phyloP scores from a whole-genome alignment of 1,140 invertebrate genomes.

The fruit fly (Drosophila melanogaster) region DNA sequence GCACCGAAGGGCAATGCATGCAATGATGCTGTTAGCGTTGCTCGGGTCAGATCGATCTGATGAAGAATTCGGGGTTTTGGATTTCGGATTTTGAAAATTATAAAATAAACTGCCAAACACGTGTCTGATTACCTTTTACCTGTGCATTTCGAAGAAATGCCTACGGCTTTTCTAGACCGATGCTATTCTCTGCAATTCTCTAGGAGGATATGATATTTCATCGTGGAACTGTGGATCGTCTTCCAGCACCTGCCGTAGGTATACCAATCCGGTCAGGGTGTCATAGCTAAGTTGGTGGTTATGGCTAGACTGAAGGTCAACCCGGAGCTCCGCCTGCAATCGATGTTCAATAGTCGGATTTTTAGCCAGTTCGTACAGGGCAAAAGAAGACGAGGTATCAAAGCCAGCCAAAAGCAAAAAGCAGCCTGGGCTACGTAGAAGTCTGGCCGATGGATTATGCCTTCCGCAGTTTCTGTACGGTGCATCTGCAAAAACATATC shows the following conservation, averaged over 20 bases:
- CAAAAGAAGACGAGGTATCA: slow-evolving; percentile 85
- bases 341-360: slow-evolving; percentile 83
- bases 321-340: slow-evolving; percentile 80
- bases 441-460: slow-evolving; percentile 72
- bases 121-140: slow-evolving; percentile 67
- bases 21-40: not conserved
- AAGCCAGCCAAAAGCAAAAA: slow-evolving; percentile 87
- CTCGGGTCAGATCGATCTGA: slow-evolving; percentile 85
- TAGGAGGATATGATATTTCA: too few species aligned
- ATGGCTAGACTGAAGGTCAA: slow-evolving; percentile 64
- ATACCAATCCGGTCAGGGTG: slow-evolving; percentile 71
- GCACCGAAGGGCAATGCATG: slow-evolving; percentile 78
- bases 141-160: slow-evolving; percentile 68
- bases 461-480: slow-evolving; percentile 41
- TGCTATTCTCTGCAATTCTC: too few species aligned
- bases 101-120: slow-evolving; percentile 27
- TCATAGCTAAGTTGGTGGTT: slow-evolving; percentile 84
- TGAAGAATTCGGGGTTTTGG: slow-evolving; percentile 85
- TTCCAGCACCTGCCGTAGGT: slow-evolving; percentile 64
- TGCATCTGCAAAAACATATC: slow-evolving; percentile 84
- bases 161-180: too few species aligned
- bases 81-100: too few species aligned
- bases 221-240: too few species aligned
- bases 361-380: slow-evolving; percentile 85
- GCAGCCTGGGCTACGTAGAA: slow-evolving; percentile 87